These are phyloP conservation scores for Brienomyrus longianalis DNA, from an alignment of 2,113 vertebrate species.

Conservation along the genomic window DNA sequence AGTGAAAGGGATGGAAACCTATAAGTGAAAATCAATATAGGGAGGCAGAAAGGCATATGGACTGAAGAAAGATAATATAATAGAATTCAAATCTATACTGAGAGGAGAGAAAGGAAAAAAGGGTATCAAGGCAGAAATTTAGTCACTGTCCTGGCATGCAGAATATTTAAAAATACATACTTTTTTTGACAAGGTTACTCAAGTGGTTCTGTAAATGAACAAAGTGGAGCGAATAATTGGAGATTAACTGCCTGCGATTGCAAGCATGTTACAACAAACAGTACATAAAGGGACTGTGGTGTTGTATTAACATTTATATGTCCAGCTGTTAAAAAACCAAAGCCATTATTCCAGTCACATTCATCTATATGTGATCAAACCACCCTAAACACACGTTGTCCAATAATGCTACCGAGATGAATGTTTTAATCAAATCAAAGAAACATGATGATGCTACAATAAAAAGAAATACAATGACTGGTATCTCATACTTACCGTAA, in stretches of 20 bases:
- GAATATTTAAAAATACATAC: neutral
- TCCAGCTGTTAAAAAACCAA: neutral
- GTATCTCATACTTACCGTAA: neutral
- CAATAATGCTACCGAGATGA: neutral
- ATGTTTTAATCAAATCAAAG: neutral
- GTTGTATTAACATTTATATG: neutral
- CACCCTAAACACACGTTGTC: neutral
- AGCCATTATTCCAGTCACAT: neutral
- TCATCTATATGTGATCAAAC: neutral
- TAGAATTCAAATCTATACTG: constrained; percentile 66
- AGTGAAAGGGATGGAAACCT: constrained; percentile 69
- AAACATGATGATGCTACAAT: neutral
- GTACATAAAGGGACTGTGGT: neutral
- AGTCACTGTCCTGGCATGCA: neutral
- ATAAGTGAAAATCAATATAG: constrained; percentile 71
- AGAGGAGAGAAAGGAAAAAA: constrained; percentile 45
- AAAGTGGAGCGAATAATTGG: neutral
- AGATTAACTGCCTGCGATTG: neutral
- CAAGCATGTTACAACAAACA: constrained; percentile 28
- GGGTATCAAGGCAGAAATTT: neutral
- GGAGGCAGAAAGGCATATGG: constrained; percentile 62
- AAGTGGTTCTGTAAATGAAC: constrained; percentile 6
- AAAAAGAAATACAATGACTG: neutral
- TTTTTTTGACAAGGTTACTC: constrained; percentile 1
- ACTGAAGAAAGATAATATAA: constrained; percentile 52